Evolutionary conservation across 1,140 invertebrate genomes (phyloP).

Genomic region (Magallana gigas): DNA sequence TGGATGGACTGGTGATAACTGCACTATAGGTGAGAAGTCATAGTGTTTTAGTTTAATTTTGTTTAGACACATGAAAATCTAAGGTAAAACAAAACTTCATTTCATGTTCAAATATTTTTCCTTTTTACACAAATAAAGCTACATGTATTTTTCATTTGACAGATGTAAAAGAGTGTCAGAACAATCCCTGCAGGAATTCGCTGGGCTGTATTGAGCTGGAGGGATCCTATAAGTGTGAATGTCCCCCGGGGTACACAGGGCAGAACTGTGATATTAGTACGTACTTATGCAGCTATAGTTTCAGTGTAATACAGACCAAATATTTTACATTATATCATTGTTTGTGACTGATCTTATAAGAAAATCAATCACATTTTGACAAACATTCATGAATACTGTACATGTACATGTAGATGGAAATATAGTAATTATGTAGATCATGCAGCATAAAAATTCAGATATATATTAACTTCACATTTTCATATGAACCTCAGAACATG

Average conservation of each 20-base stretch:
- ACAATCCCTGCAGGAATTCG: slow-evolving; percentile 87
- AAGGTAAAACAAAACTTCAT: too few relatives aligned
- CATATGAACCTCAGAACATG: too few relatives aligned
- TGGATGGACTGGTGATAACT: slow-evolving; percentile 95
- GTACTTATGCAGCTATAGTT: not conserved
- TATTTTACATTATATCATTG: not conserved
- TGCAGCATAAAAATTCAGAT: too few relatives aligned
- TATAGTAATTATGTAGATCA: not conserved
- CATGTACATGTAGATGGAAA: too few relatives aligned
- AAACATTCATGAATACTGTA: not conserved
- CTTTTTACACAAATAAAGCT: too few relatives aligned
- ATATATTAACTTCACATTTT: too few relatives aligned
- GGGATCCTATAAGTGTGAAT: slow-evolving; percentile 66
- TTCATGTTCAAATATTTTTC: too few relatives aligned
- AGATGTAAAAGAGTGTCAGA: slow-evolving; percentile 85
- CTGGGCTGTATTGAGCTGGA: slow-evolving; percentile 55
- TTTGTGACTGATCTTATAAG: not conserved
- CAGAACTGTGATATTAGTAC: slow-evolving; percentile 63
- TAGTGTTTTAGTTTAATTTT: not conserved
- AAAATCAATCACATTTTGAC: not conserved
- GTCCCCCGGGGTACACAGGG: slow-evolving; percentile 81
- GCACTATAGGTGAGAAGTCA: slow-evolving; percentile 87
- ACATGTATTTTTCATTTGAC: not conserved
- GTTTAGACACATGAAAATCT: too few relatives aligned
- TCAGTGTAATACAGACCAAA: too few relatives aligned